phyloP scores from a whole-genome alignment of 2,888 invertebrate genomes.

The Volucella inflata region DNA sequence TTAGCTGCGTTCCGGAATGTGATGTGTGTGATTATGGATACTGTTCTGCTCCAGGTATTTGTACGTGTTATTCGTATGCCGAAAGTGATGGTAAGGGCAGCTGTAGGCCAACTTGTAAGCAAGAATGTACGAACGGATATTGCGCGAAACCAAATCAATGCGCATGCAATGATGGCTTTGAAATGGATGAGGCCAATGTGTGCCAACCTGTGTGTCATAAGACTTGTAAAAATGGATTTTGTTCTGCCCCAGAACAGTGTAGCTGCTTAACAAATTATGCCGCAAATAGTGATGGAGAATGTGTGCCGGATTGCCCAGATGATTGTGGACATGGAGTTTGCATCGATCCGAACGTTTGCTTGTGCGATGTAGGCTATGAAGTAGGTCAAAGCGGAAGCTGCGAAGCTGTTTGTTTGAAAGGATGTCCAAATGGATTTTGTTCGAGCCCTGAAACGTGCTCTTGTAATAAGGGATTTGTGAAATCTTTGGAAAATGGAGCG shows the following conservation, averaged over 20 bases:
- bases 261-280: slow-evolving; percentile 84
- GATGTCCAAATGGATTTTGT: slow-evolving; percentile 84
- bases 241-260: slow-evolving; percentile 79
- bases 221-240: slow-evolving; percentile 79
- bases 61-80: slow-evolving; percentile 79
- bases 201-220: slow-evolving; percentile 77
- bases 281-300: slow-evolving; percentile 77
- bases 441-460: slow-evolving; percentile 86
- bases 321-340: slow-evolving; percentile 78
- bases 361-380: slow-evolving; percentile 81
- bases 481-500: slow-evolving; percentile 76
- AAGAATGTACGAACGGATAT: slow-evolving; percentile 80
- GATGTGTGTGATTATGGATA: slow-evolving; percentile 79
- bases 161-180: slow-evolving; percentile 85
- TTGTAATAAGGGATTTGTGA: slow-evolving; percentile 87
- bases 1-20: slow-evolving; percentile 80
- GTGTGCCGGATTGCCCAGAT: slow-evolving; percentile 75
- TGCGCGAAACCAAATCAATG: slow-evolving; percentile 85
- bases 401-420: slow-evolving; percentile 81
- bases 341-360: slow-evolving; percentile 78
- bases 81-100: slow-evolving; percentile 72
- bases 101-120: slow-evolving; percentile 80
- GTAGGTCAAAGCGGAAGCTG: slow-evolving; percentile 83
- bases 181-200: slow-evolving; percentile 78
- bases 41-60: slow-evolving; percentile 79